phyloP scores from a whole-genome alignment of 1,140 invertebrate species.

The Hestina assimilis region DNA sequence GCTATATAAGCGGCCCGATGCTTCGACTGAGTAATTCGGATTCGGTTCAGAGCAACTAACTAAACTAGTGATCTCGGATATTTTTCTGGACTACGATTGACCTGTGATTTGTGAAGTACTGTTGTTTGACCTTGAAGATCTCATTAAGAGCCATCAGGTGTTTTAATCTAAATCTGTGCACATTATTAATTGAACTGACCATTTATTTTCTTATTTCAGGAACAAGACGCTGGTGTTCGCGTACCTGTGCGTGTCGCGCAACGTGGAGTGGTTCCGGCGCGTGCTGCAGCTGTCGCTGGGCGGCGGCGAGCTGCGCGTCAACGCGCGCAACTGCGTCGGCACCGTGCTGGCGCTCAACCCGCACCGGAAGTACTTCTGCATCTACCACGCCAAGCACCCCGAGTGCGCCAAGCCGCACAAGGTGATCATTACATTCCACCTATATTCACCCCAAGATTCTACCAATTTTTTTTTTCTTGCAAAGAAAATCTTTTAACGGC shows the following conservation, averaged over 20 bases:
- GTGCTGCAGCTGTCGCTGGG: conserved; percentile 91
- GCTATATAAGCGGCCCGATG: too few relatives aligned
- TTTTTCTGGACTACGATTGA: too few relatives aligned
- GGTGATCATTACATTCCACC: conserved; percentile 43
- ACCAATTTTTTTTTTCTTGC: too few relatives aligned
- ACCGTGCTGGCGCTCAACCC: conserved; percentile 98
- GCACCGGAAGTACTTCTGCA: conserved; percentile 97
- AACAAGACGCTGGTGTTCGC: conserved; percentile 97
- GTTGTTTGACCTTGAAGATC: too few relatives aligned
- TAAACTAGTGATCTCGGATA: too few relatives aligned
- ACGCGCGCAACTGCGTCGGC: conserved; percentile 97
- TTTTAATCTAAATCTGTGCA: too few relatives aligned
- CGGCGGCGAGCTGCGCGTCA: conserved; percentile 92
- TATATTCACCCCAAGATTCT: not conserved
- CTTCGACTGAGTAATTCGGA: too few relatives aligned
- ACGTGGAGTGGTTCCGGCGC: conserved; percentile 94
- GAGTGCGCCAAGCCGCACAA: conserved; percentile 79
- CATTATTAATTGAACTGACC: too few relatives aligned
- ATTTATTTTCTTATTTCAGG: conserved; percentile 50
- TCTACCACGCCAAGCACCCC: conserved; percentile 97
- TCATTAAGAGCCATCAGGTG: too few relatives aligned
- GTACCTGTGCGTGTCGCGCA: conserved; percentile 94
- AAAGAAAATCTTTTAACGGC: too few relatives aligned
- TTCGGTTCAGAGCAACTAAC: too few relatives aligned
- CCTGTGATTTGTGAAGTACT: too few relatives aligned